Base-by-base conservation (phyloP, 2,888 invertebrate genomes). In the Plutella xylostella region DNA sequence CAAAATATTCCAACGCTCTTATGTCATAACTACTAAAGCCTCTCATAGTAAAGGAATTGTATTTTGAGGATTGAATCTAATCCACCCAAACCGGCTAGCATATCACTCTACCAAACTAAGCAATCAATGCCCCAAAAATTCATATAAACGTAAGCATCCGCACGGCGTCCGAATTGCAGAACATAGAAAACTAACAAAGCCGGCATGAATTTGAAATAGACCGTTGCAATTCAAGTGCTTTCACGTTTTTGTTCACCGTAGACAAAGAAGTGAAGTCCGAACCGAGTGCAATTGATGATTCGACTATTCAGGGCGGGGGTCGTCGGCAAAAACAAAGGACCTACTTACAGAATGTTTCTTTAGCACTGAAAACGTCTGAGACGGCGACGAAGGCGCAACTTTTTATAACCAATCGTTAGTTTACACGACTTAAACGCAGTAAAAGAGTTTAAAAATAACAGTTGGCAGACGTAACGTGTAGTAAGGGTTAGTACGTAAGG, bases 211-310 rank as follows among this genome's bases (percentile, higher is more conserved):
- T 39, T 43, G 12, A 43, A 38, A 37, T 25, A 25, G 18, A 43
- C 28, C 38, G 12, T 37, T 34, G 43, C 38, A 41, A 37, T 21
- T 28, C 34, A 43, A 43, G 44, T 34, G 41, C 42, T 20, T 15
- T 12, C 34, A 35, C 35, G 41, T 34, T 47, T 45, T 48, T 48
- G 42, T 48, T 45, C 42, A 43, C 49, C 49, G 47, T 48, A 58
- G 56, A 65, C 63, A 68, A 65, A 63, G 62, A 58, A 50, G 48
- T 48, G 60, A 52, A 56, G 56, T 57, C 41, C 15, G 43, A 35
- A 43, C 35, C 40, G 48, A 48, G 45, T 61, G 60, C 66, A 63
- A 67, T 65, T 65, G 67, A 68, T 65, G 65, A 60, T 54, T 54
- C 46, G 41, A 51, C 57, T 56, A 56, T 61, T 63, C 53, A 57